These are phyloP conservation scores for Aptenodytes forsteri DNA, from an alignment of 2,113 vertebrate genomes.

Conservation along the genomic window DNA sequence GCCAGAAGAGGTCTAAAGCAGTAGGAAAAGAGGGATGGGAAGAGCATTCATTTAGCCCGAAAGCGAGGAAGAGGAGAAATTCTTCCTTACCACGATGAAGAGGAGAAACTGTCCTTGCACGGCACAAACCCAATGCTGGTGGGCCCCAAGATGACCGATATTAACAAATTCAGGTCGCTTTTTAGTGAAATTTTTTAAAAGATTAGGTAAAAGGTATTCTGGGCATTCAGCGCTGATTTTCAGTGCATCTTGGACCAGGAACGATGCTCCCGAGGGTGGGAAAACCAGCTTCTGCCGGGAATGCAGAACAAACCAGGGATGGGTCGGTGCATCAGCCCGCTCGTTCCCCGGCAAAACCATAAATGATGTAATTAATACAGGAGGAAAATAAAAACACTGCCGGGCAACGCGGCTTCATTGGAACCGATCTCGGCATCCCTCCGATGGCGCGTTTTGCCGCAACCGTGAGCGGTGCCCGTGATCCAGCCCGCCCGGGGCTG, in stretches of 20 bases:
- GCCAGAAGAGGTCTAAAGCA: background rate
- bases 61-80: background rate
- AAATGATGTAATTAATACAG: background rate
- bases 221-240: background rate
- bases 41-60: background rate
- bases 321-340: background rate
- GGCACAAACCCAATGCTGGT: background rate
- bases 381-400: background rate
- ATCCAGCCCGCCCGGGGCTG: background rate
- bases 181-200: background rate
- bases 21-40: background rate
- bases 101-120: background rate
- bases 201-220: background rate
- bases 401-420: fast-evolving
- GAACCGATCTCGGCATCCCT: fast-evolving
- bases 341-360: background rate
- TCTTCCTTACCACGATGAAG: background rate
- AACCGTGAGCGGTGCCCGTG: fast-evolving
- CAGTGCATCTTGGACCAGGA: background rate
- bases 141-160: background rate
- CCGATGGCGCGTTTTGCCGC: fast-evolving
- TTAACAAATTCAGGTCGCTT: background rate
- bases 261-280: background rate
- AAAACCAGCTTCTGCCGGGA: background rate
- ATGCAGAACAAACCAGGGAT: background rate